Conservation (phyloP, 2,888 invertebrate species). For the Orchesellides sinensis region DNA sequence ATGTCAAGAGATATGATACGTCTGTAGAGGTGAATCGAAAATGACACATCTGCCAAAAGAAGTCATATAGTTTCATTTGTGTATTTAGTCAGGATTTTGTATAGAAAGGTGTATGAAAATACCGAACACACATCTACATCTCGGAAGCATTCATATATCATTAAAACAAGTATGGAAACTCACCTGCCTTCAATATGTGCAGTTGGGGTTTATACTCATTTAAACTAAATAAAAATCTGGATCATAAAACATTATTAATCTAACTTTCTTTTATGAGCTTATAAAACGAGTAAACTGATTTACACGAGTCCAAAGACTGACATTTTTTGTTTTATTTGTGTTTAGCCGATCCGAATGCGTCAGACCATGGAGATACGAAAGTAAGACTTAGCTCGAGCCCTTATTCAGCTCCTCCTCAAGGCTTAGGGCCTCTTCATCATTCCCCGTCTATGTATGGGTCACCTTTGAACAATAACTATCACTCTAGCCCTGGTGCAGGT, state of each 20-base stretch:
- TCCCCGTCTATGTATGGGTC: constrained; percentile 75
- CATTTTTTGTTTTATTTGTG: no score
- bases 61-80: constrained; percentile 22
- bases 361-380: constrained; percentile 74
- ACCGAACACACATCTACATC: no score
- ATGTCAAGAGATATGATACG: constrained; percentile 66
- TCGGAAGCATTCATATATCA: no score
- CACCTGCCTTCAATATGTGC: background rate
- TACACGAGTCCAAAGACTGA: no score
- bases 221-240: no score
- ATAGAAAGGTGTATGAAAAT: no score
- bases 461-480: constrained; percentile 74
- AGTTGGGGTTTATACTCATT: no score
- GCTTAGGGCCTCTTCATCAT: constrained; percentile 73
- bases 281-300: no score
- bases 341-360: constrained; percentile 74
- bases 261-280: no score
- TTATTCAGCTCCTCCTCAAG: constrained; percentile 71
- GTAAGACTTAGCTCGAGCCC: constrained; percentile 75
- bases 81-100: no score
- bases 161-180: no score
- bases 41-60: constrained; percentile 63
- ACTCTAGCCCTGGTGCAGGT: constrained; percentile 72
- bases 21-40: constrained; percentile 62
- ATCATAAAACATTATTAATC: no score